Evolutionary conservation across 2,797 vertebrate species (phyloP).

Genomic region (Enteromius radiatus): DNA sequence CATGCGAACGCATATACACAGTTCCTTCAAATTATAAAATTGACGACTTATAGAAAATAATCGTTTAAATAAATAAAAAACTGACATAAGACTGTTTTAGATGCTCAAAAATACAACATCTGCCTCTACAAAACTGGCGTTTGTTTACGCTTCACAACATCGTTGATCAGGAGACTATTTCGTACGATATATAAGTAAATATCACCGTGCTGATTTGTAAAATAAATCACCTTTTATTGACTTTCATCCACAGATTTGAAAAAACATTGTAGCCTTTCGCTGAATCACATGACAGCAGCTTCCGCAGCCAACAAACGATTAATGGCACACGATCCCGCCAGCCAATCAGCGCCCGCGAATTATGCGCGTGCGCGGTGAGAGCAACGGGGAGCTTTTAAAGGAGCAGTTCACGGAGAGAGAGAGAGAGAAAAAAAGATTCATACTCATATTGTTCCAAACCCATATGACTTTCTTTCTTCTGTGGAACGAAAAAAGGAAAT

Average conservation of each 20-base stretch:
- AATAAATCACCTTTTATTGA: conserved; percentile 54
- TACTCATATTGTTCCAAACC: background rate
- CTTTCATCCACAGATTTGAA: conserved; percentile 54
- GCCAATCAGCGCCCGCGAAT: background rate
- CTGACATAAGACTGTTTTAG: background rate
- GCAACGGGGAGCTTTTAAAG: background rate
- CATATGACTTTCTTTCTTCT: background rate
- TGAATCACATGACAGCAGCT: conserved; percentile 64
- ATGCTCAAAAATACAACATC: background rate
- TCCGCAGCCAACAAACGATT: conserved; percentile 52
- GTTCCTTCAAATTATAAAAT: background rate
- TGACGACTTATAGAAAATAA: background rate
- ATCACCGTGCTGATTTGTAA: background rate
- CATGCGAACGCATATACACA: background rate
- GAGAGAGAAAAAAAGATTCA: too few species aligned
- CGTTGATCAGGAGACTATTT: background rate
- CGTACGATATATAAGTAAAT: background rate
- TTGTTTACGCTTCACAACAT: background rate
- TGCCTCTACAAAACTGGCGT: background rate
- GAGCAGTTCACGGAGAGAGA: background rate
- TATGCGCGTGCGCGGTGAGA: background rate
- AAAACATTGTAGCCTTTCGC: conserved; percentile 53
- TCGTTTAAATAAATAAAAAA: background rate
- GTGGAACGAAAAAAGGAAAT: background rate
- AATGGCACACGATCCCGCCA: background rate